A percentile compares a stretch with the other conserved stretches of the same genome.
Evolutionary conservation across 1,140 invertebrate genomes (phyloP).

Genomic region (Phocides pigmalion): DNA sequence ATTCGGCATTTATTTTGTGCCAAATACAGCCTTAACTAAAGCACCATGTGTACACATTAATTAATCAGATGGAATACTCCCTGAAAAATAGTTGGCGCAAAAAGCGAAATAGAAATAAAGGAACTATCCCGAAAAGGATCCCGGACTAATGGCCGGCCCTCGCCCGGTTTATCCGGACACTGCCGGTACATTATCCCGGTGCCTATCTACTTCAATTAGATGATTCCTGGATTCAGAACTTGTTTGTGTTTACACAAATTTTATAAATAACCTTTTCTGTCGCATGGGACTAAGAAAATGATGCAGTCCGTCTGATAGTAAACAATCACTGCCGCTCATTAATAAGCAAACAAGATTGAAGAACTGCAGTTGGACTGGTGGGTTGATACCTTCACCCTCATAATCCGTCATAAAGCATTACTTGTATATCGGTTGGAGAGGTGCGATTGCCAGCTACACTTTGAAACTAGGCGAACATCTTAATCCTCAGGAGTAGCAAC

Average conservation of each 20-base stretch:
- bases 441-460: too few relatives aligned
- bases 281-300: too few relatives aligned
- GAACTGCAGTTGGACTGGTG: too few relatives aligned
- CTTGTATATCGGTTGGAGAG: too few relatives aligned
- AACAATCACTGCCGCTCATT: too few relatives aligned
- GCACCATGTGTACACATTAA: background rate
- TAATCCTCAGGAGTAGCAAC: too few relatives aligned
- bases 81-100: slow-evolving; percentile 14
- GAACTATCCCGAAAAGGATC: slow-evolving; percentile 26
- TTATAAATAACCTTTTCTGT: background rate
- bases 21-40: slow-evolving; percentile 4
- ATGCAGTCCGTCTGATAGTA: too few relatives aligned
- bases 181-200: slow-evolving; percentile 22
- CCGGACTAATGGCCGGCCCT: slow-evolving; percentile 33
- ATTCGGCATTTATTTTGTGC: too few relatives aligned
- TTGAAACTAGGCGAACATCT: too few relatives aligned
- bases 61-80: slow-evolving; percentile 13
- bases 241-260: background rate
- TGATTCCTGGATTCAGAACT: slow-evolving; percentile 17
- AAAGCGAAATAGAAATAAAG: slow-evolving; percentile 39
- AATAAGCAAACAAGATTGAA: too few relatives aligned
- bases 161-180: slow-evolving; percentile 32
- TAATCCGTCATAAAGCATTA: too few relatives aligned
- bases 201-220: slow-evolving; percentile 31
- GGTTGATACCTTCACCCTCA: too few relatives aligned